Conservation (phyloP, 2,888 invertebrate genomes). For the Lepidochrysops patricia region DNA sequence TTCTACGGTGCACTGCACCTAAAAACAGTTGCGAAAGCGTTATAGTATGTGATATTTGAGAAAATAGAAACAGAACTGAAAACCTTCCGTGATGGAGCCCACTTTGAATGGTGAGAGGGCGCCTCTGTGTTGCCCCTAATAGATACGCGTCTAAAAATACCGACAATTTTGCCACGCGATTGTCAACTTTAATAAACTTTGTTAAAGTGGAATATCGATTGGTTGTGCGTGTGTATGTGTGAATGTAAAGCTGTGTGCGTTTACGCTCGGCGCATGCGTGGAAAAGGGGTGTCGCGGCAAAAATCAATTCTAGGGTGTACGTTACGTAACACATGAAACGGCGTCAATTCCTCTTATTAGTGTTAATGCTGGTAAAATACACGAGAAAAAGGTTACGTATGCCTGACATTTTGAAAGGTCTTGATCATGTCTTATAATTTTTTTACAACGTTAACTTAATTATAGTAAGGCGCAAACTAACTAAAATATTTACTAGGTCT, state of each 20-base stretch:
- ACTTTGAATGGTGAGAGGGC: constrained; percentile 68
- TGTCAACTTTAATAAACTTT: constrained; percentile 23
- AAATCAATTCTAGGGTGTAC: constrained; percentile 70
- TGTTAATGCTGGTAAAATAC: constrained; percentile 36
- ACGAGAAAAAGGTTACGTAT: constrained; percentile 17
- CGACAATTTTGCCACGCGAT: constrained; percentile 26
- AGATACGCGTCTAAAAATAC: constrained; percentile 68
- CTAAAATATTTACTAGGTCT: too few relatives aligned
- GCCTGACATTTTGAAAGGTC: not conserved
- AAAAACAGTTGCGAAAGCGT: constrained; percentile 30
- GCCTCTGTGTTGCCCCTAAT: constrained; percentile 51
- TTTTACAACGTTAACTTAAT: too few relatives aligned
- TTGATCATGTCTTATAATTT: not conserved
- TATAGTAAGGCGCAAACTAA: too few relatives aligned
- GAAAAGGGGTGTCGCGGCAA: constrained; percentile 44
- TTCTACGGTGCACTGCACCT: not conserved
- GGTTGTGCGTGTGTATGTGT: constrained; percentile 35
- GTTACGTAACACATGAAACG: constrained; percentile 62
- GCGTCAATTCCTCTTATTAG: constrained; percentile 48
- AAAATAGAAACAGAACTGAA: constrained; percentile 55
- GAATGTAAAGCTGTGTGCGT: constrained; percentile 43
- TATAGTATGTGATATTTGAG: constrained; percentile 48
- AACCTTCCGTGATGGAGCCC: constrained; percentile 61
- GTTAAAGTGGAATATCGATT: constrained; percentile 27
- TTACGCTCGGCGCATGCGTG: constrained; percentile 56